These are phyloP conservation scores for Phoebastria nigripes DNA, from an alignment of 2,797 vertebrate genomes.

Conservation along the genomic window DNA sequence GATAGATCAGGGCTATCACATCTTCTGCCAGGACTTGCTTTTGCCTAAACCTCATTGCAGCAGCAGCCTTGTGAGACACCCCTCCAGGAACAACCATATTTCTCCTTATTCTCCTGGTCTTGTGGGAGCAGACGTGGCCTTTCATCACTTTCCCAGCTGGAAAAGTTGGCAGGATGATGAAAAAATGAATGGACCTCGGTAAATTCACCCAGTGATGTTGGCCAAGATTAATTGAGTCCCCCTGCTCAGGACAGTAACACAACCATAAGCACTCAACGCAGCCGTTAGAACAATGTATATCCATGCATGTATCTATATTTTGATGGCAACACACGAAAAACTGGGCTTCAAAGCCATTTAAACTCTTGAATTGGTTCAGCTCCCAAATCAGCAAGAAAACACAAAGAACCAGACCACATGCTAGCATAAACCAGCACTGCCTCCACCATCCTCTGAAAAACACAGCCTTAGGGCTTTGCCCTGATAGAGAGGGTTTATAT, in stretches of 20 bases:
- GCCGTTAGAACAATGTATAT: background rate
- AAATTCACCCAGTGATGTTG: background rate
- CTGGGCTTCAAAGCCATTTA: background rate
- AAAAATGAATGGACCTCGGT: background rate
- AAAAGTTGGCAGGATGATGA: background rate
- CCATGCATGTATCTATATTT: background rate
- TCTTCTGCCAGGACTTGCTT: background rate
- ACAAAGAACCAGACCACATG: background rate
- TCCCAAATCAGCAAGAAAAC: background rate
- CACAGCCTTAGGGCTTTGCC: background rate
- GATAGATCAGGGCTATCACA: background rate
- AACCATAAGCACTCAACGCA: background rate
- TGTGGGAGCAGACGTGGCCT: background rate
- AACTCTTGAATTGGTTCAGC: background rate
- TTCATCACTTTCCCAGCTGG: background rate
- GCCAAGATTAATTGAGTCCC: background rate
- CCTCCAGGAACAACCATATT: background rate
- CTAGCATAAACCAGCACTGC: background rate
- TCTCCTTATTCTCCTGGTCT: background rate
- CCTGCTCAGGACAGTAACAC: background rate
- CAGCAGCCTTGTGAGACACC: background rate
- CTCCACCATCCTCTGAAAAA: background rate
- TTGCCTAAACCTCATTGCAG: background rate
- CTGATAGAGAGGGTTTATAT: background rate
- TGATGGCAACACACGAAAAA: background rate